These are phyloP conservation scores for Sarotherodon lohbergeri DNA, from an alignment of 2,113 vertebrate species.

Conservation along the genomic window DNA sequence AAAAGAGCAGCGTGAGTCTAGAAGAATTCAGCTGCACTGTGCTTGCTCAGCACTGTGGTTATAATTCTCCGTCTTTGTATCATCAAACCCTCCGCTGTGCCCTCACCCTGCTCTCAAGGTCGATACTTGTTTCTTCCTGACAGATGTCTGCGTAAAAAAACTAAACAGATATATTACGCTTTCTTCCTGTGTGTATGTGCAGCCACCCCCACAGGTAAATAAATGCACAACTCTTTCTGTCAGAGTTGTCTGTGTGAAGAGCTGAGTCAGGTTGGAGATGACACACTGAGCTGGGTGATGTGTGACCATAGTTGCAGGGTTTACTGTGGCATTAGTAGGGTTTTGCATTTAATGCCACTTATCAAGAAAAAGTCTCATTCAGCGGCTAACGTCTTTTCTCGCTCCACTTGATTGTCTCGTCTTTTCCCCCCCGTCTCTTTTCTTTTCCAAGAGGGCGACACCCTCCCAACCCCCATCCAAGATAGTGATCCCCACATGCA, in stretches of 20 bases:
- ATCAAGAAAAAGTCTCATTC: background rate
- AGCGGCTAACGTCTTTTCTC: background rate
- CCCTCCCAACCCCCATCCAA: background rate
- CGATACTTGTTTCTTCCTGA: conserved; percentile 4
- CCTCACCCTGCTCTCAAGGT: conserved; percentile 31
- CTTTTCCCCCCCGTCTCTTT: background rate
- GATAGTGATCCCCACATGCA: background rate
- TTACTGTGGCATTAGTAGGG: background rate
- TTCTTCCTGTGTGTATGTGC: background rate
- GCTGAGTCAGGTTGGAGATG: conserved; percentile 34
- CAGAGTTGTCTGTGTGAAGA: conserved; percentile 8
- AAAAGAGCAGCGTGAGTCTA: background rate
- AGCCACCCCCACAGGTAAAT: conserved; percentile 1
- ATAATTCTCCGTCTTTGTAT: conserved; percentile 16
- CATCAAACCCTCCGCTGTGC: background rate
- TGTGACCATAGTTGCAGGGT: background rate
- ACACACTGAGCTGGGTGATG: conserved; percentile 2
- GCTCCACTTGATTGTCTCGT: background rate
- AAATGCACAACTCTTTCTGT: background rate
- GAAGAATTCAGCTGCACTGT: background rate
- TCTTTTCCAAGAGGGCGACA: background rate
- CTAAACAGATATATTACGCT: conserved; percentile 6
- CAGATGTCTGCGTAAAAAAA: conserved; percentile 10
- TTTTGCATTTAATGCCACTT: background rate
- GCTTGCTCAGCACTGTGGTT: conserved; percentile 35